Percentiles rank a stretch among this genome's conserved stretches.
Evolutionary conservation across 2,113 vertebrate species (phyloP).

Genomic region (Leucosticte australis): DNA sequence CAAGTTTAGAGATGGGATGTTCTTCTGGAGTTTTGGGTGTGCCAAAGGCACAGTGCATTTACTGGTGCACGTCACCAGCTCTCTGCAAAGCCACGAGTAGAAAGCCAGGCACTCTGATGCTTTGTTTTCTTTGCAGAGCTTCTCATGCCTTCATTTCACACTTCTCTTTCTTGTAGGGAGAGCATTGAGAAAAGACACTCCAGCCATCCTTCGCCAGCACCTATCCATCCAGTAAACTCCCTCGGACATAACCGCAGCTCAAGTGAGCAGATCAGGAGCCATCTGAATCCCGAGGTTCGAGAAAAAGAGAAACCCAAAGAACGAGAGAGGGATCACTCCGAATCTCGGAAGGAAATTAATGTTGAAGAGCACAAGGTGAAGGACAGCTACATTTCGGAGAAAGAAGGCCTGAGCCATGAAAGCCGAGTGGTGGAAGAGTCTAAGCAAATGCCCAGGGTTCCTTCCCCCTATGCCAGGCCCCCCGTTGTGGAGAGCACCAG

Average conservation of each 20-base stretch:
- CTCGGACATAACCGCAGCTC: slow-evolving; percentile 85
- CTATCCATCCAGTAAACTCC: slow-evolving; percentile 81
- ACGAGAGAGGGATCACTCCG: slow-evolving; percentile 81
- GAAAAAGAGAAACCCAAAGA: slow-evolving; percentile 93
- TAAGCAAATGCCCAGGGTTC: slow-evolving; percentile 83
- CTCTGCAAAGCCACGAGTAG: background rate
- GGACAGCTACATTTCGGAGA: slow-evolving; percentile 86
- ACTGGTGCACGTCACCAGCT: background rate
- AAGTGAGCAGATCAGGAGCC: slow-evolving; percentile 81
- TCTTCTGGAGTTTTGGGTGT: background rate
- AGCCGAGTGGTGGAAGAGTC: slow-evolving; percentile 80
- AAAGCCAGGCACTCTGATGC: background rate
- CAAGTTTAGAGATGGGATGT: background rate
- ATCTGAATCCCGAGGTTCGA: slow-evolving; percentile 78
- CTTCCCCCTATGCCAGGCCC: slow-evolving; percentile 86
- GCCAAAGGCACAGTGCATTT: background rate
- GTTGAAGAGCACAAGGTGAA: slow-evolving; percentile 91
- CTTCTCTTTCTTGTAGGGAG: slow-evolving; percentile 77
- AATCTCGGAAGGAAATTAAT: slow-evolving; percentile 86
- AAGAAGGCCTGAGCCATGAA: slow-evolving; percentile 84
- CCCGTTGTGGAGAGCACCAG: slow-evolving; percentile 69
- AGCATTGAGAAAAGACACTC: slow-evolving; percentile 89
- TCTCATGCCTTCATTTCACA: slow-evolving; percentile 8
- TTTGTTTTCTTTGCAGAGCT: background rate
- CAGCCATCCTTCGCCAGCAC: slow-evolving; percentile 89